A percentile compares a stretch with the other conserved stretches of the same genome.
phyloP scores from a whole-genome alignment of 2,888 invertebrate genomes.

The Acleris cristana region DNA sequence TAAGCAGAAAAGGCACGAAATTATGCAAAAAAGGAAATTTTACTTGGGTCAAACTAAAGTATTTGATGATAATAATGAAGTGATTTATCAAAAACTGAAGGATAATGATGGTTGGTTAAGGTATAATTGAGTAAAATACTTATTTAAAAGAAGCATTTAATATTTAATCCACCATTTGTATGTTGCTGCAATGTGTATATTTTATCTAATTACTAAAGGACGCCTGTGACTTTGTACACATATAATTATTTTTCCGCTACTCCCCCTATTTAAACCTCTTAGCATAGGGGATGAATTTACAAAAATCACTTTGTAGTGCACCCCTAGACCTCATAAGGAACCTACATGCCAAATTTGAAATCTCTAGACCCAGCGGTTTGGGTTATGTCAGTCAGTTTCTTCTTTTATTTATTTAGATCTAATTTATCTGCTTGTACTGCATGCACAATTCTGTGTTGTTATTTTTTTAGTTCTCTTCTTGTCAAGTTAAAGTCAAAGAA shows the following conservation, averaged over 20 bases:
- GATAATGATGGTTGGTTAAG: conserved; percentile 85
- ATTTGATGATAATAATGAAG: conserved; percentile 80
- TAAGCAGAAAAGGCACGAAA: conserved; percentile 59
- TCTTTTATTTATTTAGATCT: too few relatives aligned
- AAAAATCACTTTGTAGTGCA: too few relatives aligned
- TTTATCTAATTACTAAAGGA: too few relatives aligned
- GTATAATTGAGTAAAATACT: conserved; percentile 50
- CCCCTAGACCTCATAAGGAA: too few relatives aligned
- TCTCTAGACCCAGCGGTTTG: too few relatives aligned
- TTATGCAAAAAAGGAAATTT: conserved; percentile 61
- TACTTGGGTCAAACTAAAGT: conserved; percentile 72
- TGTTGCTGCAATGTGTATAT: not conserved
- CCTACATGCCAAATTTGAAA: too few relatives aligned
- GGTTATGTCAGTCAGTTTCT: too few relatives aligned
- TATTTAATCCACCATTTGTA: not conserved
- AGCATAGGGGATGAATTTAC: too few relatives aligned
- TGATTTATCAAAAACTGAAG: conserved; percentile 85
- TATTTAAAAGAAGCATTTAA: not conserved
- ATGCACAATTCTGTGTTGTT: conserved; percentile 12
- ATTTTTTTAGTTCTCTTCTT: conserved; percentile 82
- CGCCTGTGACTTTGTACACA: too few relatives aligned
- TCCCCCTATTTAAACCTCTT: too few relatives aligned
- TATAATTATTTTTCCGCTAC: too few relatives aligned
- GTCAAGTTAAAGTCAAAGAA: conserved; percentile 85
- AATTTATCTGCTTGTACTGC: not conserved